Conservation (phyloP, 2,113 vertebrate species). For the Sorex araneus region DNA sequence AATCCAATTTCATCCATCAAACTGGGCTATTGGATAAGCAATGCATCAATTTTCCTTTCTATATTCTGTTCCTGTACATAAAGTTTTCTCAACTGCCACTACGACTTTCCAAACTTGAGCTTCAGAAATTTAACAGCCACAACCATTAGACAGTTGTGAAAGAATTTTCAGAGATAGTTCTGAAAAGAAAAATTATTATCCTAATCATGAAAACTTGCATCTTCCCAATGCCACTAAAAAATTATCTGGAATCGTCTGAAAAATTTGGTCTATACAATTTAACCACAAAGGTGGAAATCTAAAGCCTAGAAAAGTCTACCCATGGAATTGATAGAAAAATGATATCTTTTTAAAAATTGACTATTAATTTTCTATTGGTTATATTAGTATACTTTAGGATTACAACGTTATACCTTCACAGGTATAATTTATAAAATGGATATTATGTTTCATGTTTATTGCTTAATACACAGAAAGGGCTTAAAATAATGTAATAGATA, state of each 20-base stretch:
- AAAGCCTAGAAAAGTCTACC: background rate
- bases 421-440: background rate
- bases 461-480: background rate
- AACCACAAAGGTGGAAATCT: background rate
- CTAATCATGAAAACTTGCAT: background rate
- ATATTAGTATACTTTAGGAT: too few species aligned
- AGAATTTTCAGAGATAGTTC: background rate
- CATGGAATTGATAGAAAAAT: background rate
- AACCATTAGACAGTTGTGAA: background rate
- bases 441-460: background rate
- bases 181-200: background rate
- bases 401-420: background rate
- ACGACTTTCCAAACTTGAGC: background rate
- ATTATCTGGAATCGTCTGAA: background rate
- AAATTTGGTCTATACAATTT: background rate
- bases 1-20: slow-evolving; percentile 15
- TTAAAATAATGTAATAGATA: background rate
- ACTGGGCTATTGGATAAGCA: background rate
- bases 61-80: background rate
- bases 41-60: background rate
- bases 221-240: slow-evolving; percentile 13
- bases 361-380: too few species aligned
- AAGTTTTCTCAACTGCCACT: background rate
- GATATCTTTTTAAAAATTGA: too few species aligned
- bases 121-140: background rate